A percentile compares a stretch with the other conserved stretches of the same genome.
Evolutionary conservation across 2,113 vertebrate species (phyloP).

Genomic region (Antennarius striatus): DNA sequence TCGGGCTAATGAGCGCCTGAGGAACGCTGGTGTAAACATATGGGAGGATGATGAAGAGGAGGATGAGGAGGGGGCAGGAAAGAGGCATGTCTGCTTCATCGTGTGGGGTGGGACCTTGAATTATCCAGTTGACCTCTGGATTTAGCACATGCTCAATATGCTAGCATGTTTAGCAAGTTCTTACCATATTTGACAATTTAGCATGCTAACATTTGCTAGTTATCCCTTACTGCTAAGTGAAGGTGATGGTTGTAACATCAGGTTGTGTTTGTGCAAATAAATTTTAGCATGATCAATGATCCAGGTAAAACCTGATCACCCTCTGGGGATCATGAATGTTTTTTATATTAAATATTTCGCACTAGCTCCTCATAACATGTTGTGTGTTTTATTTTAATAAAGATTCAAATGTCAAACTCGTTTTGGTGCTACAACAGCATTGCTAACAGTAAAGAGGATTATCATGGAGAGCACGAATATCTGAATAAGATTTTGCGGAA

Average conservation of each 20-base stretch:
- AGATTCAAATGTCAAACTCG: too few species aligned
- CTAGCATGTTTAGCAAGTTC: background rate
- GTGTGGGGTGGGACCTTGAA: background rate
- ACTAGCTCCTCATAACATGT: too few species aligned
- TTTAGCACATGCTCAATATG: background rate
- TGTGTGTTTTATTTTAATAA: too few species aligned
- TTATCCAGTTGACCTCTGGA: slow-evolving; percentile 1
- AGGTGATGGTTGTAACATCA: background rate
- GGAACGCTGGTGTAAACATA: slow-evolving; percentile 47
- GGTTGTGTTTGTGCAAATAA: too few species aligned
- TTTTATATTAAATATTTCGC: too few species aligned
- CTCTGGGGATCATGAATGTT: too few species aligned
- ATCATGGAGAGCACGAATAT: too few species aligned
- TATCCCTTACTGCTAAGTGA: background rate
- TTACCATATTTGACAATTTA: background rate
- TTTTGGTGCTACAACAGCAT: too few species aligned
- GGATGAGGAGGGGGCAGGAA: slow-evolving; percentile 9
- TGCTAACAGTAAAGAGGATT: too few species aligned
- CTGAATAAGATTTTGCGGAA: too few species aligned
- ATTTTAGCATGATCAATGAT: too few species aligned
- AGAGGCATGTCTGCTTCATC: slow-evolving; percentile 10
- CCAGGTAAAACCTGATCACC: too few species aligned
- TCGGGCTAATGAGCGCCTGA: slow-evolving; percentile 39
- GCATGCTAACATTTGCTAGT: background rate
- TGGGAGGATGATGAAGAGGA: slow-evolving; percentile 30